These are phyloP conservation scores for Albula goreensis DNA, from an alignment of 2,113 vertebrate genomes.

Conservation along the genomic window DNA sequence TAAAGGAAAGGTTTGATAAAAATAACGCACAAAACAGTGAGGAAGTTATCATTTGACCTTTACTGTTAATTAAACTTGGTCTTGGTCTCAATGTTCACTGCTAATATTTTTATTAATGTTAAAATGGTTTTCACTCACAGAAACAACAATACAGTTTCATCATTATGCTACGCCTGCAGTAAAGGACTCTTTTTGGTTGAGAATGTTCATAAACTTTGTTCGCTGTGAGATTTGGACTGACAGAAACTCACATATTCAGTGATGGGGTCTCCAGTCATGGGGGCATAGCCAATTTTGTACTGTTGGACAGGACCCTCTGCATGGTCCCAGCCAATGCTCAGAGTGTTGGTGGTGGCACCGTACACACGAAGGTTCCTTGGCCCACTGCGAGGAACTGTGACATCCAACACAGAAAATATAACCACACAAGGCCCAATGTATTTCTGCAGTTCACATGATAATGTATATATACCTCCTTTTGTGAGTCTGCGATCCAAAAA, in stretches of 20 bases:
- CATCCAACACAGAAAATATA: constrained; percentile 31
- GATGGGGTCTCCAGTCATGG: constrained; percentile 84
- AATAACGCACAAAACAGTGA: not conserved
- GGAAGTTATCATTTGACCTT: not conserved
- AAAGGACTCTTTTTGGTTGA: not conserved
- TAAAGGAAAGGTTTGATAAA: too few relatives aligned
- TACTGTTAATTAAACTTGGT: not conserved
- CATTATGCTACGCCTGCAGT: not conserved
- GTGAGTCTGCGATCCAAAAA: not conserved
- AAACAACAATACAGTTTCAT: not conserved
- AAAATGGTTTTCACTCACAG: too few relatives aligned
- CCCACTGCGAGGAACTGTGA: constrained; percentile 83
- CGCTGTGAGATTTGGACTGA: not conserved
- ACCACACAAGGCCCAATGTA: not conserved
- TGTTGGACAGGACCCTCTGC: constrained; percentile 92
- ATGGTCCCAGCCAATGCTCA: constrained; percentile 92
- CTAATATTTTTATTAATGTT: too few relatives aligned
- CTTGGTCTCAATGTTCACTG: too few relatives aligned
- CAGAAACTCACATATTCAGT: constrained; percentile 86
- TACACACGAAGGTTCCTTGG: constrained; percentile 90
- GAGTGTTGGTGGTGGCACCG: constrained; percentile 86
- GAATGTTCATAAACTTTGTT: not conserved
- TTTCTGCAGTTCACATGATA: not conserved
- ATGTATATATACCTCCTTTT: not conserved
- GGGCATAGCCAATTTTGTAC: constrained; percentile 87